Evolutionary conservation across 2,113 vertebrate genomes (phyloP).

Genomic region (Melospiza georgiana): DNA sequence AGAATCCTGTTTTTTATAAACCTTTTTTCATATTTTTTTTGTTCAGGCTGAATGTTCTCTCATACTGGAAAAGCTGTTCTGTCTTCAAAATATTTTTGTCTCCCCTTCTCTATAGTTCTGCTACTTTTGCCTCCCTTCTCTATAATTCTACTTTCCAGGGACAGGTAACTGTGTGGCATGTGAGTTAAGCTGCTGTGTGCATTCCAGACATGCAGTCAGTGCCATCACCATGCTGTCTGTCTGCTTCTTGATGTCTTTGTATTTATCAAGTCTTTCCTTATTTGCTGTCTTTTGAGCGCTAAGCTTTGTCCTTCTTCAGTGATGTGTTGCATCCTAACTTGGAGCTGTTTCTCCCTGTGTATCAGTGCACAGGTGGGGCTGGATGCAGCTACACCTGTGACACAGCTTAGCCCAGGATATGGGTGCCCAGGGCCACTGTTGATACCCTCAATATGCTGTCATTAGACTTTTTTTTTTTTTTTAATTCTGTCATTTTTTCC

Average conservation of each 20-base stretch:
- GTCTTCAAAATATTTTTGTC: not conserved
- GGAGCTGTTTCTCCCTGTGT: not conserved
- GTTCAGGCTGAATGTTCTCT: not conserved
- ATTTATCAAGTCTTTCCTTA: not conserved
- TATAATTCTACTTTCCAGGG: not conserved
- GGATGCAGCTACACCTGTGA: not conserved
- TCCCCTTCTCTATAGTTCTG: not conserved
- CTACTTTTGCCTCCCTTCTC: not conserved
- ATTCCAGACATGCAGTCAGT: not conserved
- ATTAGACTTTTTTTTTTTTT: not conserved
- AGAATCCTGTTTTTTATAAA: not conserved
- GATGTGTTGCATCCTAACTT: not conserved
- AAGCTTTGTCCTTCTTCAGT: not conserved
- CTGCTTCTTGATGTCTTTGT: not conserved
- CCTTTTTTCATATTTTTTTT: not conserved
- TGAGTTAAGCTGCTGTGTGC: not conserved
- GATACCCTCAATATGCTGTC: not conserved
- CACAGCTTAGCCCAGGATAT: not conserved
- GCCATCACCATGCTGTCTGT: not conserved
- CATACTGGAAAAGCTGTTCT: not conserved
- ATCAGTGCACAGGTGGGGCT: not conserved
- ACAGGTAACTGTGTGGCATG: not conserved
- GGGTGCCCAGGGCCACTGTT: not conserved
- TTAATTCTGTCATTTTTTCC: not conserved
- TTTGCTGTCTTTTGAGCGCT: not conserved